Percentiles rank a stretch among this genome's conserved stretches.
These are phyloP conservation scores for Lycocerus yunnanus DNA, from an alignment of 2,888 invertebrate species.

Conservation along the genomic window DNA sequence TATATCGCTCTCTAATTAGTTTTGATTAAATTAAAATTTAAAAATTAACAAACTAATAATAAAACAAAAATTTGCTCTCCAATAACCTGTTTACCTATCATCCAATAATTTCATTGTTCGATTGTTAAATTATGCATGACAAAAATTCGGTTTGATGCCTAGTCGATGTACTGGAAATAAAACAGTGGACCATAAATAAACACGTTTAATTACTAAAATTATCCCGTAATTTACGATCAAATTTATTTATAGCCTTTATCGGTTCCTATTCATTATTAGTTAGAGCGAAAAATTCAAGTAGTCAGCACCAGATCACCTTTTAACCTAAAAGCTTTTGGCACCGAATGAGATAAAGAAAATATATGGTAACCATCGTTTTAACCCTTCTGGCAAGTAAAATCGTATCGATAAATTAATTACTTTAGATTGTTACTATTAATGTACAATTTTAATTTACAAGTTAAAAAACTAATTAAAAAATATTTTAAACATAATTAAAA, in stretches of 20 bases:
- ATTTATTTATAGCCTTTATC: slow-evolving; percentile 32
- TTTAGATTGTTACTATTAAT: not conserved
- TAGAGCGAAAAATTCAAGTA: slow-evolving; percentile 54
- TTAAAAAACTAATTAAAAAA: not conserved
- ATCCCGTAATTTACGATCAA: slow-evolving; percentile 16
- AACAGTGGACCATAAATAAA: not conserved
- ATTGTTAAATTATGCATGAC: no score
- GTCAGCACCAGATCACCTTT: slow-evolving; percentile 59
- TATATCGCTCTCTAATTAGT: no score
- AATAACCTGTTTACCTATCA: no score
- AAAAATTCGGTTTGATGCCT: no score
- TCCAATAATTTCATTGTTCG: no score
- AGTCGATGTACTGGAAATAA: not conserved
- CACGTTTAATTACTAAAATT: not conserved
- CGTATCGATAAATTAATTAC: slow-evolving; percentile 6
- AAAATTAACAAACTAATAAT: no score
- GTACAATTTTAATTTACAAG: not conserved
- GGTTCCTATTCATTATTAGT: slow-evolving; percentile 44
- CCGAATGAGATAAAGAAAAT: slow-evolving; percentile 44
- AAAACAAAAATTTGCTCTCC: no score
- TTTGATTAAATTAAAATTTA: no score
- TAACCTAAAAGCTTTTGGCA: slow-evolving; percentile 58
- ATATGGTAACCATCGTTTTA: slow-evolving; percentile 29
- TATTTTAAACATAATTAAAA: slow-evolving; percentile 4
- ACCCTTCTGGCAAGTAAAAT: slow-evolving; percentile 29